These are phyloP conservation scores for Neoseiulus cucumeris DNA, from an alignment of 1,140 invertebrate species.

Conservation along the genomic window DNA sequence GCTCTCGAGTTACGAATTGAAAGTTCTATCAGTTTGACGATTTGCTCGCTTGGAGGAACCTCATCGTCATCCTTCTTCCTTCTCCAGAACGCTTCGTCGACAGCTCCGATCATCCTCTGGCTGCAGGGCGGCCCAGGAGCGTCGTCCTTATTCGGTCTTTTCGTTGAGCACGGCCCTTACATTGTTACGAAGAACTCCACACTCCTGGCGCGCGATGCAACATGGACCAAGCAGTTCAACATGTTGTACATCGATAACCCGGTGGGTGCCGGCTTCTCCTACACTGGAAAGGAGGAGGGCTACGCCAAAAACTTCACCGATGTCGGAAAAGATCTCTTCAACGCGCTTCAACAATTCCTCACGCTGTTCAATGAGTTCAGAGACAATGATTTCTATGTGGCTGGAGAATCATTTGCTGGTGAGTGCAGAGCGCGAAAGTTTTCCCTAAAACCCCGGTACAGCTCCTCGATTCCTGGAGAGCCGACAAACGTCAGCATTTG, in stretches of 20 bases:
- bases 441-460: background rate
- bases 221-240: slow-evolving; percentile 46
- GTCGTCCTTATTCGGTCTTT: slow-evolving; percentile 31
- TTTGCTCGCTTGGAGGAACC: slow-evolving; percentile 16
- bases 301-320: slow-evolving; percentile 32
- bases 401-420: slow-evolving; percentile 32
- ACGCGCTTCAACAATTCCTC: slow-evolving; percentile 33
- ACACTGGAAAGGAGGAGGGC: slow-evolving; percentile 29
- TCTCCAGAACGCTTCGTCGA: slow-evolving; percentile 25
- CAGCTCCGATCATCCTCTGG: slow-evolving; percentile 36
- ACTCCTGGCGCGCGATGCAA: slow-evolving; percentile 27
- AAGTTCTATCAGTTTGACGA: slow-evolving; percentile 20
- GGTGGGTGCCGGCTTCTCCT: slow-evolving; percentile 37
- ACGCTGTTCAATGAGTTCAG: slow-evolving; percentile 31
- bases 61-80: no score
- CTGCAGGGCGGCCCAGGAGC: slow-evolving; percentile 38
- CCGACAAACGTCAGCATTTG: background rate
- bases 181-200: slow-evolving; percentile 25
- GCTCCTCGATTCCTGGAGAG: background rate
- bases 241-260: slow-evolving; percentile 41
- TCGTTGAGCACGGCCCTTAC: slow-evolving; percentile 36
- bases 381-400: slow-evolving; percentile 28
- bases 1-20: no score
- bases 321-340: slow-evolving; percentile 27
- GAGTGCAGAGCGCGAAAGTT: background rate